Percentiles rank a stretch among this genome's conserved stretches.
These are phyloP conservation scores for Oikopleura dioica DNA, from an alignment of 23 tunicate genomes.

Conservation along the genomic window DNA sequence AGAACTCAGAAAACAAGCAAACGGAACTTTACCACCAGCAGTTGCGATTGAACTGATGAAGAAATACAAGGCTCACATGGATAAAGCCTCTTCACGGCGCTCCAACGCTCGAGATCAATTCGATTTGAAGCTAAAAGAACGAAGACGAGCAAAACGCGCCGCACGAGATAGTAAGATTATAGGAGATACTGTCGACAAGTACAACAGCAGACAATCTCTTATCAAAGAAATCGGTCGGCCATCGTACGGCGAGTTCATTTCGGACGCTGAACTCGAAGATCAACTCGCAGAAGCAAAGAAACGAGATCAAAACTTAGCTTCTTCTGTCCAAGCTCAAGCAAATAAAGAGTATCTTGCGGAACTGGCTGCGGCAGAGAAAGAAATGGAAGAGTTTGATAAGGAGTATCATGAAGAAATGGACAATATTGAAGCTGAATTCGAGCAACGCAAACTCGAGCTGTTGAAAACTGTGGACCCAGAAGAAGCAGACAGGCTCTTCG, in stretches of 20 bases:
- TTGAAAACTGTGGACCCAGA: neutral
- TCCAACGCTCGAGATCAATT: neutral
- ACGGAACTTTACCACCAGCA: neutral
- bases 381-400: neutral
- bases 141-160: neutral
- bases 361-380: neutral
- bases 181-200: neutral
- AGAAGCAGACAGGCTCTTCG: neutral
- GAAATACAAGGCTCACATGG: neutral
- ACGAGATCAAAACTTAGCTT: neutral
- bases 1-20: neutral
- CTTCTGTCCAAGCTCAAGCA: neutral
- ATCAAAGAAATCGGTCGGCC: neutral
- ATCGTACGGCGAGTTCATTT: neutral
- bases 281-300: neutral
- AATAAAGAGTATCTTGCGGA: neutral
- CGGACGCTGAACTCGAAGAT: neutral
- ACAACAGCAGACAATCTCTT: neutral
- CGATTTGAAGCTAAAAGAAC: neutral
- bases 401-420: neutral
- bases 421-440: neutral
- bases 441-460: neutral
- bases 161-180: neutral
- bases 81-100: no score
- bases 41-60: neutral